Evolutionary conservation across 2,797 vertebrate species (phyloP).

Genomic region (Streptopelia turtur): DNA sequence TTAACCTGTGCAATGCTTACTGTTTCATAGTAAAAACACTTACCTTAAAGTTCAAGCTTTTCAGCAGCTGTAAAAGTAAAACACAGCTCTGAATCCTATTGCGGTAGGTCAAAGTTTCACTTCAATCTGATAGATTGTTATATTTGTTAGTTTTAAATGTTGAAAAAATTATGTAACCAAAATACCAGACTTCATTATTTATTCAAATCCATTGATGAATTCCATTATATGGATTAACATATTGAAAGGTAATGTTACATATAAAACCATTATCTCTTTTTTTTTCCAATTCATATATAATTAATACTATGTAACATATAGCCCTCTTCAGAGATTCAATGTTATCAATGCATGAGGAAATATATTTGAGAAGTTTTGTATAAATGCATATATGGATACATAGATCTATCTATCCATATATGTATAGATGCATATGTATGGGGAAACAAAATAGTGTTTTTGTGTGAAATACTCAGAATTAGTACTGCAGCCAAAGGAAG

Average conservation of each 20-base stretch:
- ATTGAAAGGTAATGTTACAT: background rate
- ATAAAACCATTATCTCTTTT: background rate
- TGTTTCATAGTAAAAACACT: background rate
- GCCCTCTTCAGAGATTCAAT: background rate
- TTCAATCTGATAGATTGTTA: background rate
- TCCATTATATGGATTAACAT: background rate
- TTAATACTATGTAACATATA: background rate
- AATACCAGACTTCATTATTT: background rate
- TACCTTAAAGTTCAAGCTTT: background rate
- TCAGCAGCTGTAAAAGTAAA: background rate
- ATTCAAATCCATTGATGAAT: background rate
- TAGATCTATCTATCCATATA: background rate
- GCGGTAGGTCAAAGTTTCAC: background rate
- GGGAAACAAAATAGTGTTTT: background rate
- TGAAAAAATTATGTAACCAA: background rate
- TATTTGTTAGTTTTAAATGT: background rate
- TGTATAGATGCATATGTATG: background rate
- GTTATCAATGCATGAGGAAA: background rate
- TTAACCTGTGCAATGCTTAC: slow-evolving; percentile 46
- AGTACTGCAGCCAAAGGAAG: background rate
- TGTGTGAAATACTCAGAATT: background rate
- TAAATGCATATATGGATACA: background rate
- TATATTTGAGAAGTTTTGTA: background rate
- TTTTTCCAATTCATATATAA: background rate
- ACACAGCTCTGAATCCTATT: background rate